Percentiles rank a stretch among this genome's conserved stretches.
These are phyloP conservation scores for Zosterops borbonicus DNA, from an alignment of 2,113 vertebrate genomes.

Conservation along the genomic window DNA sequence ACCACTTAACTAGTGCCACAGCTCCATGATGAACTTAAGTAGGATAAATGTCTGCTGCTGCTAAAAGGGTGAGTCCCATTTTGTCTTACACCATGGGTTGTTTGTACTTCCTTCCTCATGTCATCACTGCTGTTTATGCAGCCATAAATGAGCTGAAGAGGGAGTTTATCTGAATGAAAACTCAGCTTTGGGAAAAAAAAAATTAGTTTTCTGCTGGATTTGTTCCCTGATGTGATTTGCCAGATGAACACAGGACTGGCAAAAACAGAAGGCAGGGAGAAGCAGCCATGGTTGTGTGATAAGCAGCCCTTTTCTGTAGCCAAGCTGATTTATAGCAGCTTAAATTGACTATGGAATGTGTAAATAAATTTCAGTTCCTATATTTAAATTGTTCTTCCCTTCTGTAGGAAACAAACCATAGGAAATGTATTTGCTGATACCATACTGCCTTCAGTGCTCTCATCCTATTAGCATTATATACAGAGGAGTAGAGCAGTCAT, in stretches of 20 bases:
- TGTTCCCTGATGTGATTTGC: neutral
- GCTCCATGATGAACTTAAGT: neutral
- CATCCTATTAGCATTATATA: neutral
- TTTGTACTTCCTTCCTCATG: neutral
- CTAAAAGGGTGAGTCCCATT: neutral
- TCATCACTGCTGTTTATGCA: neutral
- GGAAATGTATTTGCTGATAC: neutral
- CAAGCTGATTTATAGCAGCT: neutral
- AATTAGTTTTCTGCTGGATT: neutral
- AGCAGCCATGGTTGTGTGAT: neutral
- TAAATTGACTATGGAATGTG: neutral
- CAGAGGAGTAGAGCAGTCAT: neutral
- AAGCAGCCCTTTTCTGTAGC: neutral
- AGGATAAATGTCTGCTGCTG: neutral
- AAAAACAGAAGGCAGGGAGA: neutral
- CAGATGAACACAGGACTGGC: neutral
- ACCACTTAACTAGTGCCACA: neutral
- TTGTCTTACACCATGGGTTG: neutral
- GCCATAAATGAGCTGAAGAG: neutral
- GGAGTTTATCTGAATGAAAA: neutral
- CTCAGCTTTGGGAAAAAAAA: neutral
- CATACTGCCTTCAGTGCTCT: neutral
- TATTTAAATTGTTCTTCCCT: neutral
- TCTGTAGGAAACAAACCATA: neutral
- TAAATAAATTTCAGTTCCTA: neutral